These are phyloP conservation scores for Drosophila limbata DNA, from an alignment of 2,888 invertebrate genomes.

Conservation along the genomic window DNA sequence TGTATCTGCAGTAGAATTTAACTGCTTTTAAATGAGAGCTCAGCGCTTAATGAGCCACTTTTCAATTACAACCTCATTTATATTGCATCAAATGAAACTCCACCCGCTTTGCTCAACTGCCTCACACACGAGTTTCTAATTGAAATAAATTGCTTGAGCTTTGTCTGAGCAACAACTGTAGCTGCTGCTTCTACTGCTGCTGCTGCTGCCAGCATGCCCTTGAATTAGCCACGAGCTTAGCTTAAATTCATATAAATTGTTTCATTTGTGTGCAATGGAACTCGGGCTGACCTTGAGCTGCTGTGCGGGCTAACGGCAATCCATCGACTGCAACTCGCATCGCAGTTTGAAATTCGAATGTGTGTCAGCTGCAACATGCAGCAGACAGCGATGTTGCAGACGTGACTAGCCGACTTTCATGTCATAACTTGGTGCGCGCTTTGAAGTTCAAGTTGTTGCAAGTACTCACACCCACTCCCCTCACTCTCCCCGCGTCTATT, in stretches of 20 bases:
- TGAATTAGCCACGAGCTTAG: slow-evolving; percentile 71
- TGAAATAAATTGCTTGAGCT: slow-evolving; percentile 72
- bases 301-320: slow-evolving; percentile 32
- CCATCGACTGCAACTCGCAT: slow-evolving; percentile 46
- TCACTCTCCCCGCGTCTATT: not conserved
- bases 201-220: slow-evolving; percentile 57
- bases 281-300: slow-evolving; percentile 63
- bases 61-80: slow-evolving; percentile 44
- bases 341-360: slow-evolving; percentile 61
- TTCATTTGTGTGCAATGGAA: slow-evolving; percentile 34
- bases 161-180: slow-evolving; percentile 6
- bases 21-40: slow-evolving; percentile 47
- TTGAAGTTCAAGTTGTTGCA: slow-evolving; percentile 77
- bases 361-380: slow-evolving; percentile 80
- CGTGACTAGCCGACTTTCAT: slow-evolving; percentile 82
- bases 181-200: not conserved
- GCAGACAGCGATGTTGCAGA: slow-evolving; percentile 57
- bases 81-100: slow-evolving; percentile 37
- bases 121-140: slow-evolving; percentile 71
- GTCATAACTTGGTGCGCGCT: slow-evolving; percentile 76
- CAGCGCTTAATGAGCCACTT: slow-evolving; percentile 26
- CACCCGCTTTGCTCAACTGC: slow-evolving; percentile 11
- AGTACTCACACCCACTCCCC: slow-evolving; percentile 5
- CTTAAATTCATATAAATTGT: slow-evolving; percentile 73
- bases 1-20: slow-evolving; percentile 6